These are phyloP conservation scores for Sarcophaga variegata DNA, from an alignment of 2,888 invertebrate genomes.

Conservation along the genomic window DNA sequence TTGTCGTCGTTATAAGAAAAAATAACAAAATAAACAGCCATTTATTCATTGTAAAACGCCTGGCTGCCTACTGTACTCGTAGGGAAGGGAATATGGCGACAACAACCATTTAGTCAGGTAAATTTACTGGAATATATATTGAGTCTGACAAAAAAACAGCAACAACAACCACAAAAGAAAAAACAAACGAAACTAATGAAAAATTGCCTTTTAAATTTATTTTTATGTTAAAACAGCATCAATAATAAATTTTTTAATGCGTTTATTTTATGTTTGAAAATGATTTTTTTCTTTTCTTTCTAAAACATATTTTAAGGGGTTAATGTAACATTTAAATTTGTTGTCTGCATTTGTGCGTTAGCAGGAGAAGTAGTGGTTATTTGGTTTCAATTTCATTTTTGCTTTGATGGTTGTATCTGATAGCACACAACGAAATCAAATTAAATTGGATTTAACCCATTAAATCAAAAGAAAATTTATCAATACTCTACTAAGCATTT, in stretches of 20 bases:
- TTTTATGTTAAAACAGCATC: neutral
- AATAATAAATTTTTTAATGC: neutral
- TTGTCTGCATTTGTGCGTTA: neutral
- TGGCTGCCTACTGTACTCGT: conserved; percentile 5
- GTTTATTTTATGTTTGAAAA: neutral
- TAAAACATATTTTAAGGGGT: conserved; percentile 28
- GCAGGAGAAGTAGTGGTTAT: neutral
- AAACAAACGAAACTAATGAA: neutral
- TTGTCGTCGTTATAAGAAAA: neutral
- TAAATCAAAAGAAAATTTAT: neutral
- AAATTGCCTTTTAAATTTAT: conserved; percentile 11
- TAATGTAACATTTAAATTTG: neutral
- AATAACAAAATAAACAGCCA: conserved; percentile 42
- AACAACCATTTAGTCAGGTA: conserved; percentile 14
- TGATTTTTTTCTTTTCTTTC: neutral
- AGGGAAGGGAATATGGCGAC: conserved; percentile 5
- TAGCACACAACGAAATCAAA: conserved; percentile 1
- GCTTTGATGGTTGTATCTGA: conserved; percentile 8
- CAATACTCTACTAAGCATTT: neutral
- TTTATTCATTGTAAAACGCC: neutral
- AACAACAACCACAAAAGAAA: neutral
- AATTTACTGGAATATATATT: neutral
- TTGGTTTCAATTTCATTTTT: conserved; percentile 20
- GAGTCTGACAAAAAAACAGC: neutral
- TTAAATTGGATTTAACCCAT: conserved; percentile 15